Evolutionary conservation across 37 sponge, comb jelly and placozoan species (phyloP), one percentile per base, ranked within the genome.

Genomic region (Dysidea cf. avara): DNA sequence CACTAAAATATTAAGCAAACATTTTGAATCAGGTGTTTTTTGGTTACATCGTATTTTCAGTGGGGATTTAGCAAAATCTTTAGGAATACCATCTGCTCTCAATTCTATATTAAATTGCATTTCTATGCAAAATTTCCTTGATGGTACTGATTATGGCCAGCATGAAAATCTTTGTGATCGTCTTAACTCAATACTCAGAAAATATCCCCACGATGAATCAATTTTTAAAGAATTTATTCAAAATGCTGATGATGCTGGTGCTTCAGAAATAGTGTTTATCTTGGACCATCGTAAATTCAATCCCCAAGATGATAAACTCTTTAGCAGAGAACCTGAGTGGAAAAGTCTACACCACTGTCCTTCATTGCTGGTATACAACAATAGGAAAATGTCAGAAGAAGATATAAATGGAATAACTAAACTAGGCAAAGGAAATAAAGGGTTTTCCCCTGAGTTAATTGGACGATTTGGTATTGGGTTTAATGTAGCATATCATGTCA

Each of bases 381-480:
- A 92, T 60, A 61, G 85, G 22, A 55, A 66, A 35, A 87, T 92
- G 48, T 67, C 78, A 6, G 85, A 83, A 30, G 64, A 53, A 33
- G 93, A 92, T 53, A 67, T 92, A 26, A 3, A 66, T 65, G 93
- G 93, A 31, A 83, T 92, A 28, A 37, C 73, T 24, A 70, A 76
- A 60, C 63, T 92, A 54, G 93, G 93, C 26, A 83, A 56, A 73
- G 93, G 93, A 21, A 71, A 78, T 14, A 92, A 92, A 56, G 32
- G 63, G 22, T 63, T 64, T 31, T 64, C 85, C 1, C 34, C 69
- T 57, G 83, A 83, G 21, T 58, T 39, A 35, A 92, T 87, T 58
- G 93, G 93, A 18, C 64, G 82, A 33, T 92, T 86, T 83, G 93
- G 93, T 36, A 84, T 92, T 53, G 93, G 93, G 1, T 87, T 92